A percentile compares a stretch with the other conserved stretches of the same genome.
phyloP scores from a whole-genome alignment of 1,140 invertebrate species.

The Drosophila melanica region DNA sequence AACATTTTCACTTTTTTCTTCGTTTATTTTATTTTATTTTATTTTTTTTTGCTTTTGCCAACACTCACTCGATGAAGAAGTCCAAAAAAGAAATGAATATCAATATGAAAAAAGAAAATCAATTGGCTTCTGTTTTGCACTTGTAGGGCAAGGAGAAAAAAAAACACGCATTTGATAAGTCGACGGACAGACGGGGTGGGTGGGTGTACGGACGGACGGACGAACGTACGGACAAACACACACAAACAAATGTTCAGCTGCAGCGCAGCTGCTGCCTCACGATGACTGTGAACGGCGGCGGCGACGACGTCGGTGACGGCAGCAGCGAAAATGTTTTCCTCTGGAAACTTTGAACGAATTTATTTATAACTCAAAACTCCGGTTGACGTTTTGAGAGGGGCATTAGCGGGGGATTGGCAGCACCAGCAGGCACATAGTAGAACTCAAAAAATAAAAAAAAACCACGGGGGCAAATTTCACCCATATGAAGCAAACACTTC shows the following conservation, averaged over 20 bases:
- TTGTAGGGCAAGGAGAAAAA: constrained; percentile 48
- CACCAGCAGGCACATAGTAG: constrained; percentile 43
- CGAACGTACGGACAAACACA: constrained; percentile 41
- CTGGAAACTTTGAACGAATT: constrained; percentile 68
- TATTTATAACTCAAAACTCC: constrained; percentile 81
- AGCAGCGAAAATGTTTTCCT: constrained; percentile 65
- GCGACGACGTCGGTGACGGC: constrained; percentile 10
- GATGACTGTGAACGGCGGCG: constrained; percentile 66
- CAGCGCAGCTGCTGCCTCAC: constrained; percentile 67
- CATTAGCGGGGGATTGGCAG: constrained; percentile 3
- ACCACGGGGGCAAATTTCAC: constrained; percentile 71
- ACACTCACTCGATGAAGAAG: constrained; percentile 42
- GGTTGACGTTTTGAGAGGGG: constrained; percentile 51
- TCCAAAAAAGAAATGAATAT: constrained; percentile 37
- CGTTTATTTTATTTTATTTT: background rate
- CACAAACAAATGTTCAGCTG: constrained; percentile 59
- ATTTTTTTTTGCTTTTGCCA: no score
- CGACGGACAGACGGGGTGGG: constrained; percentile 15
- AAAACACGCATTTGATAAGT: constrained; percentile 61
- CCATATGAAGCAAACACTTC: constrained; percentile 69
- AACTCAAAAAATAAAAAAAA: constrained; percentile 54
- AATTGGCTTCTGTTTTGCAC: constrained; percentile 71
- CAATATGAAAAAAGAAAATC: constrained; percentile 63
- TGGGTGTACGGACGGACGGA: constrained; percentile 25
- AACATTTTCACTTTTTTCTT: constrained; percentile 10